Evolutionary conservation across 2,797 vertebrate genomes (phyloP), one percentile per base, ranked within the genome.

Genomic region (Gymnoscopelus braueri): DNA sequence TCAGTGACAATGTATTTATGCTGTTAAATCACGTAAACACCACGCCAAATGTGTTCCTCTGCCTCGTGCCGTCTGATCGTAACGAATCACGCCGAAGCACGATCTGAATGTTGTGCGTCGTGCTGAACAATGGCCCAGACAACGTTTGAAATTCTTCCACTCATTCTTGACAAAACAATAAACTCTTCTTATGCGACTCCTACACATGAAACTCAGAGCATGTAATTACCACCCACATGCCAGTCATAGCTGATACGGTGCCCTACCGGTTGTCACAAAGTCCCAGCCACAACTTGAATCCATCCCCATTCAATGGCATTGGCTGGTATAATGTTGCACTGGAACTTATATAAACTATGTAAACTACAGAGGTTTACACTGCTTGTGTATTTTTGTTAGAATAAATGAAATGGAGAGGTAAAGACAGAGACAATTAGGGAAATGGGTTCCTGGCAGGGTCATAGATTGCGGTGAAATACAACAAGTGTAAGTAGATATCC

Each of bases 201-300:
- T 61, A 67, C 65, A 8, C 47, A 24, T 44, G 29, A 58, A 78
- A 56, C 11, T 26, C 62, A 62, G 55, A 61, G 59, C 72, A 50
- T 71, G 71, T 77, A 61, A 84, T 82, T 75, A 75, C 55, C 32
- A 12, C 26, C 74, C 53, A 32, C 74, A 63, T 32, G 72, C 52
- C 58, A 24, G 24, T 54, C 63, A 67, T 48, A 29, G 12, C 48
- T 44, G 65, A 78, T 50, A 60, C 48, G 49, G 55, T 11, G 26
- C 60, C 62, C 9, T 13, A n/a, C 29, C 65, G 52, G 59, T 68
- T 69, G 73, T 75, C 61, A 72, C 51, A 47, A 57, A 11, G 10
- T 53, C 7, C 11, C 10, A 8, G 1, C 32, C 29, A 54, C 62
- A 71, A 59, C 69, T 54, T 60, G 2, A 4, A 24, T 35, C 44